Conservation (phyloP, 1,140 invertebrate species). For the Lasioglossum albipes region DNA sequence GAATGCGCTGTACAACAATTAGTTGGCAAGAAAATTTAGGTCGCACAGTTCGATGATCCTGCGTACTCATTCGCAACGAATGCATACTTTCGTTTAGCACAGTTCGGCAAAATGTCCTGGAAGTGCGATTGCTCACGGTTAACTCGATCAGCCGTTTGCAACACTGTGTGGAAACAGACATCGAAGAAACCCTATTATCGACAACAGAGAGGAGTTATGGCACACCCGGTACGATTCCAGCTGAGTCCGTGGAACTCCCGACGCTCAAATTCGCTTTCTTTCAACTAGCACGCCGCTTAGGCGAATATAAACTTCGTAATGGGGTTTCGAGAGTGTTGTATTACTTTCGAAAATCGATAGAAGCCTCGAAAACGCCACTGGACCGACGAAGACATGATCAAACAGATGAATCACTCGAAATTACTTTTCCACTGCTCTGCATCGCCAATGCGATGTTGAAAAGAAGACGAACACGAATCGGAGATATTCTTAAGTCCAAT, state of each 20-base stretch:
- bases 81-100: too few species aligned
- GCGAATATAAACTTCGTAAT: conserved; percentile 39
- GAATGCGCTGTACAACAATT: too few species aligned
- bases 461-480: not conserved
- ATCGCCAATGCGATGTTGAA: not conserved
- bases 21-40: too few species aligned
- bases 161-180: not conserved
- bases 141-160: not conserved
- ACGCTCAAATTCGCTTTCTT: not conserved
- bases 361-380: not conserved
- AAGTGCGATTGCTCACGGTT: not conserved
- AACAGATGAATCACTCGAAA: conserved; percentile 20
- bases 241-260: not conserved
- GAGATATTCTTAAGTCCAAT: too few species aligned
- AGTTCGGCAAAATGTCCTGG: too few species aligned
- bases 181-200: not conserved
- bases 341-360: conserved; percentile 19
- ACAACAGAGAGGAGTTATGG: not conserved
- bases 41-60: too few species aligned
- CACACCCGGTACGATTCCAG: not conserved
- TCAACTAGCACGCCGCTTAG: not conserved
- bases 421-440: too few species aligned
- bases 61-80: too few species aligned
- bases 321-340: conserved; percentile 15
- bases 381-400: not conserved